These are phyloP conservation scores for Amblyjoppa fuscipennis DNA, from an alignment of 2,888 invertebrate species.

Conservation along the genomic window DNA sequence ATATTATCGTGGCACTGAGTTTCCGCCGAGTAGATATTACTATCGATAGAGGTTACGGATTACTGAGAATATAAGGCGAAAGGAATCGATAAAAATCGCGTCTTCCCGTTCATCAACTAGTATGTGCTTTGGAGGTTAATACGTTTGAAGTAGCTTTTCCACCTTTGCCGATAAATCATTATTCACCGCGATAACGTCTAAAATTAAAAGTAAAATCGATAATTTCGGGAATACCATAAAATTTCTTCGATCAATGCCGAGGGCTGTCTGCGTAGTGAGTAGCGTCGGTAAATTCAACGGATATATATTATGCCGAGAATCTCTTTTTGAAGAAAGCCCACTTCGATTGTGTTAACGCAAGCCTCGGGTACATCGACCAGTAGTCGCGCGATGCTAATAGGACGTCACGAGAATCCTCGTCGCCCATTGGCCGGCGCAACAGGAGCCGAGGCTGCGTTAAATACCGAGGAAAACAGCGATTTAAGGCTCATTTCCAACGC, in stretches of 20 bases:
- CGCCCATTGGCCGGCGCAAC: constrained; percentile 52
- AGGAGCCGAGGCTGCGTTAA: not conserved
- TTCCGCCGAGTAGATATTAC: not conserved
- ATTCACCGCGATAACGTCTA: not conserved
- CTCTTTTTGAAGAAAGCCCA: constrained; percentile 53
- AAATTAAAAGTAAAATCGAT: not conserved
- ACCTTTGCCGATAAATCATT: constrained; percentile 2
- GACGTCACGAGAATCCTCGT: constrained; percentile 40
- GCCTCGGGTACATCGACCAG: constrained; percentile 39
- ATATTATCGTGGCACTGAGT: not conserved
- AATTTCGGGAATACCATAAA: constrained; percentile 11
- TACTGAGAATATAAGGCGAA: not conserved
- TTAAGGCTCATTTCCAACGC: constrained; percentile 53
- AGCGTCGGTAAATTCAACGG: constrained; percentile 17
- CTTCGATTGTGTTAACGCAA: constrained; percentile 28
- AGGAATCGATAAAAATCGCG: constrained; percentile 55
- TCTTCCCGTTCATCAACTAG: not conserved
- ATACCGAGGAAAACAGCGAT: constrained; percentile 30
- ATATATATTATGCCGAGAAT: constrained; percentile 39
- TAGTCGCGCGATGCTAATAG: constrained; percentile 40
- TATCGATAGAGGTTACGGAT: constrained; percentile 30
- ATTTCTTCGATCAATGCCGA: not conserved
- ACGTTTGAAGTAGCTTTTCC: constrained; percentile 7
- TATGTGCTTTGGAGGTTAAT: constrained; percentile 62
- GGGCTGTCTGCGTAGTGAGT: not conserved